Conservation (phyloP, 2,797 vertebrate species). For the Argentina silus region DNA sequence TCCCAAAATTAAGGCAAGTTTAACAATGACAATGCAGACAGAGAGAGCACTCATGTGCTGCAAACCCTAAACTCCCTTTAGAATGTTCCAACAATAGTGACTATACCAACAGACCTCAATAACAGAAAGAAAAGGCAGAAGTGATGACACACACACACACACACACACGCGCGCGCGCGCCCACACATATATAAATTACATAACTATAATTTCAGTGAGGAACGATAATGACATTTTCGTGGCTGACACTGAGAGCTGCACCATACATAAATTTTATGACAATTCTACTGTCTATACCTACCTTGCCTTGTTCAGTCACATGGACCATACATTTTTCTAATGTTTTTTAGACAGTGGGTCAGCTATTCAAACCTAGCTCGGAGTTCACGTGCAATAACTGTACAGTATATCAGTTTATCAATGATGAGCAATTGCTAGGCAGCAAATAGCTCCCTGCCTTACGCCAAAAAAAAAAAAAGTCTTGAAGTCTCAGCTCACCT, state of each 20-base stretch:
- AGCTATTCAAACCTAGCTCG: not conserved
- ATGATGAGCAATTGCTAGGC: too few relatives aligned
- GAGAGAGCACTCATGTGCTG: not conserved
- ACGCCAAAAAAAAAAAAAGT: not conserved
- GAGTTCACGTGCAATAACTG: not conserved
- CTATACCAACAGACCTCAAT: not conserved
- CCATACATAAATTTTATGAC: too few relatives aligned
- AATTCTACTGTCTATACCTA: too few relatives aligned
- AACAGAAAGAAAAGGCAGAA: not conserved
- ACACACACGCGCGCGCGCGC: not conserved
- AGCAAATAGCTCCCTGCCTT: too few relatives aligned
- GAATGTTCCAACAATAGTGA: not conserved
- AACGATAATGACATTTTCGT: too few relatives aligned
- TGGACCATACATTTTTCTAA: not conserved
- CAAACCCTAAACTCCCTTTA: not conserved
- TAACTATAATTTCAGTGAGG: too few relatives aligned
- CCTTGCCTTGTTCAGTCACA: too few relatives aligned
- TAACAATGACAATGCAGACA: not conserved
- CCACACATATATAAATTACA: not conserved
- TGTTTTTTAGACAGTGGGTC: not conserved
- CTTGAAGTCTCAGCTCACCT: slow-evolving; percentile 66
- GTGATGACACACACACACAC: slow-evolving; percentile 16
- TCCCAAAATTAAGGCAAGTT: not conserved
- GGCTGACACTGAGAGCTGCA: too few relatives aligned
- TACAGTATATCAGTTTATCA: not conserved